phyloP scores from a whole-genome alignment of 1,140 invertebrate species.

The Plodia interpunctella region DNA sequence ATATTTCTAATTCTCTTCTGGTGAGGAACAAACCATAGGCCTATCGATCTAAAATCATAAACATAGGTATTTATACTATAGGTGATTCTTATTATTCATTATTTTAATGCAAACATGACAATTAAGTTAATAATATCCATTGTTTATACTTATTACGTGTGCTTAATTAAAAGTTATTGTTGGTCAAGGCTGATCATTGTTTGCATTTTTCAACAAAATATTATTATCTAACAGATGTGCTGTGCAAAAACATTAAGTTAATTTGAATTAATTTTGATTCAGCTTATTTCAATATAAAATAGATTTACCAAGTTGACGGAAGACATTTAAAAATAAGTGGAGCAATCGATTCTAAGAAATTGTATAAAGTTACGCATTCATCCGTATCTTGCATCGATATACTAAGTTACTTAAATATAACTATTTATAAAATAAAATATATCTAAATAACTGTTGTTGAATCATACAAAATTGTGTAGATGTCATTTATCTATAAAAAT shows the following conservation, averaged over 20 bases:
- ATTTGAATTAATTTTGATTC: too few species aligned
- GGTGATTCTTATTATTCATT: neutral
- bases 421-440: neutral
- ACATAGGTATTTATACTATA: neutral
- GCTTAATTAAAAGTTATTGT: too few species aligned
- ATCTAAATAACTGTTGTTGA: neutral
- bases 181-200: too few species aligned
- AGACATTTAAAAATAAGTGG: too few species aligned
- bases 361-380: neutral
- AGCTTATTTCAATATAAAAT: too few species aligned
- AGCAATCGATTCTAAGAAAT: neutral
- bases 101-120: neutral
- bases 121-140: neutral
- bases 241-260: too few species aligned
- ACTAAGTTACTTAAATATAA: neutral
- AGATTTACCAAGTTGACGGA: too few species aligned
- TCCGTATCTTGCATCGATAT: neutral
- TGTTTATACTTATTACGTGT: too few species aligned
- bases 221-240: too few species aligned
- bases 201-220: too few species aligned
- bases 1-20: constrained; percentile 44
- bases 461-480: neutral
- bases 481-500: neutral
- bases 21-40: constrained; percentile 56
- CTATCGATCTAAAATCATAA: constrained; percentile 31